A percentile compares a stretch with the other conserved stretches of the same genome.
Evolutionary conservation across 2,797 vertebrate genomes (phyloP).

Genomic region (Myotis planiceps): DNA sequence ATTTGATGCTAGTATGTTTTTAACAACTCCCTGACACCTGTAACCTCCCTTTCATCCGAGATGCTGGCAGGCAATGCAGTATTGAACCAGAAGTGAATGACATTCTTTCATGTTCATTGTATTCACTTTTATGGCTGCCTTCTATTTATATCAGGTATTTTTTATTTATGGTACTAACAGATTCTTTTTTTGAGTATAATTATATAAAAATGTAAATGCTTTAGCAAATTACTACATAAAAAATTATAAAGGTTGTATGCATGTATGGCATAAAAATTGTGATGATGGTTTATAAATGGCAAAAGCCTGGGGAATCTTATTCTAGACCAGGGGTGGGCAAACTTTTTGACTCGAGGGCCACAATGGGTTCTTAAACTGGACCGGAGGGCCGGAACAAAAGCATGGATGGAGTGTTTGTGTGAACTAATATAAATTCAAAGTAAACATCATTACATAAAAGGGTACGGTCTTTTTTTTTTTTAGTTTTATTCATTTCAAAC

Average conservation of each 20-base stretch:
- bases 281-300: not conserved
- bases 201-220: slow-evolving; percentile 33
- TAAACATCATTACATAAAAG: too few relatives aligned
- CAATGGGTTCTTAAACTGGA: too few relatives aligned
- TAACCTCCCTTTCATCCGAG: slow-evolving; percentile 13
- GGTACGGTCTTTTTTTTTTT: too few relatives aligned
- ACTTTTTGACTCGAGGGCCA: too few relatives aligned
- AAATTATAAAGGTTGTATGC: not conserved
- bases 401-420: too few relatives aligned
- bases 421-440: too few relatives aligned
- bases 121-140: slow-evolving; percentile 17
- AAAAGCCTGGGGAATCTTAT: not conserved
- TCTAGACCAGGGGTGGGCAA: too few relatives aligned
- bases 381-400: too few relatives aligned
- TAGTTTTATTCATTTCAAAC: too few relatives aligned
- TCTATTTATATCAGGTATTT: not conserved
- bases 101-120: not conserved
- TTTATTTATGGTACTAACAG: slow-evolving; percentile 21
- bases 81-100: slow-evolving; percentile 31
- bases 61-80: not conserved
- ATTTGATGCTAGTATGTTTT: slow-evolving; percentile 31
- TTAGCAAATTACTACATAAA: not conserved
- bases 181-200: not conserved
- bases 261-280: not conserved
- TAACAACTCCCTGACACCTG: not conserved